Evolutionary conservation across 2,797 vertebrate species (phyloP).

Genomic region (Propithecus deckenii): DNA sequence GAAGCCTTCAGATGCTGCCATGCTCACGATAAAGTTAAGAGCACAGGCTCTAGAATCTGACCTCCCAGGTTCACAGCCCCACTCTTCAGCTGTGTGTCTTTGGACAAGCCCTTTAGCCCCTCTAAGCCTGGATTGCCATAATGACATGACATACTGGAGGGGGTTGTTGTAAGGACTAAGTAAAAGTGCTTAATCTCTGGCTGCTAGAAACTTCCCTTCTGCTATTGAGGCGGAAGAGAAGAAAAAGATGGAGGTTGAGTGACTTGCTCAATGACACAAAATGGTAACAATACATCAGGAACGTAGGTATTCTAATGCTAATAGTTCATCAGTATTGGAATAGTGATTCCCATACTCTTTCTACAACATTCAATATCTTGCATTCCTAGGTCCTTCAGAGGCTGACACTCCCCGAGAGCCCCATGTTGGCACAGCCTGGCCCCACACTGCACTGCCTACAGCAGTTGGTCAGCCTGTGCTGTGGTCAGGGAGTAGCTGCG

Average conservation of each 20-base stretch:
- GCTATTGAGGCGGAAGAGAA: neutral
- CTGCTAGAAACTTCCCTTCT: neutral
- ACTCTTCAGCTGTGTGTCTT: neutral
- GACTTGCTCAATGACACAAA: neutral
- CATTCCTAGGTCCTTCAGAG: neutral
- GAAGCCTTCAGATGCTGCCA: neutral
- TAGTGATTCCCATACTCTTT: neutral
- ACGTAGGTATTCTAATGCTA: neutral
- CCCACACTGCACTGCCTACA: no score
- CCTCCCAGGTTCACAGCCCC: neutral
- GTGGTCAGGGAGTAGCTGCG: neutral
- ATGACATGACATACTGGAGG: neutral
- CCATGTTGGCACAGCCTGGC: neutral
- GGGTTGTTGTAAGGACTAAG: neutral
- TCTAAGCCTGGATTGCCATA: neutral
- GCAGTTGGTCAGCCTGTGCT: neutral
- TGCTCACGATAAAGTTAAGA: neutral
- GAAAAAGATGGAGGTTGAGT: neutral
- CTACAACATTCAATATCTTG: neutral
- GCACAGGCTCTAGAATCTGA: neutral
- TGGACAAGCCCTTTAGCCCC: neutral
- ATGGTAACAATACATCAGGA: neutral
- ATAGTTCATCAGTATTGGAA: neutral
- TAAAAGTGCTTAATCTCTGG: neutral
- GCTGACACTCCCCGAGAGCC: neutral